These are phyloP conservation scores for Tinea semifulvella DNA, from an alignment of 2,888 invertebrate species.

Conservation along the genomic window DNA sequence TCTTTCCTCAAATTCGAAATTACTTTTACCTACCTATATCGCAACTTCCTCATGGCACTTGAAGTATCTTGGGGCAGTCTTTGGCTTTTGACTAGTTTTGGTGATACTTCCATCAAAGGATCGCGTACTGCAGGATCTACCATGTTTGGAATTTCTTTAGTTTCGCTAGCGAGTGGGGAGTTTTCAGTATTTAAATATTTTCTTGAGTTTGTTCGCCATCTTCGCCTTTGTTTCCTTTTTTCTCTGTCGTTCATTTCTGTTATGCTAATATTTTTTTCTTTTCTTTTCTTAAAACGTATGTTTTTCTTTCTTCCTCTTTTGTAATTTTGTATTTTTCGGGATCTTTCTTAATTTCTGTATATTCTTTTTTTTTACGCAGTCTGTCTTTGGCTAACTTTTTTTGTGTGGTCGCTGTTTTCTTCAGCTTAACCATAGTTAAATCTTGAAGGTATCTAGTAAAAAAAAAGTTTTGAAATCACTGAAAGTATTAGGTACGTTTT, in stretches of 20 bases:
- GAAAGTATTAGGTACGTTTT: not conserved
- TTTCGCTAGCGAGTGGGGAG: not conserved
- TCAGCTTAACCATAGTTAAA: not conserved
- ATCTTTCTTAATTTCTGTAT: slow-evolving; percentile 7
- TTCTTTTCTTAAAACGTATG: slow-evolving; percentile 7
- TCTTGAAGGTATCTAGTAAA: not conserved
- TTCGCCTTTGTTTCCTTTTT: slow-evolving; percentile 4
- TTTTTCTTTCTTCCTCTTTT: slow-evolving; percentile 10
- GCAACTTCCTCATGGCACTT: too few species aligned
- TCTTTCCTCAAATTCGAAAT: not conserved
- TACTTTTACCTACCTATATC: not conserved
- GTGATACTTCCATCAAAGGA: too few species aligned
- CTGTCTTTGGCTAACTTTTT: slow-evolving; percentile 7
- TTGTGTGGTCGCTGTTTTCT: slow-evolving; percentile 4
- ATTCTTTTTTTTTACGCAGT: slow-evolving; percentile 10
- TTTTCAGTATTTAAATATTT: not conserved
- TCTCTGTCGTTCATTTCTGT: slow-evolving; percentile 1
- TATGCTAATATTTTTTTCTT: slow-evolving; percentile 5
- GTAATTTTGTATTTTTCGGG: not conserved
- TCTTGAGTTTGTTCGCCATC: not conserved
- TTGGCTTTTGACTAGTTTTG: not conserved
- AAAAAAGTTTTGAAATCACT: not conserved
- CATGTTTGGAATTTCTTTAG: not conserved
- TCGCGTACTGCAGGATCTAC: slow-evolving; percentile 1
- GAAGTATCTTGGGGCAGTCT: not conserved